These are phyloP conservation scores for Athripsodes cinereus DNA, from an alignment of 2,888 invertebrate genomes.

Conservation along the genomic window DNA sequence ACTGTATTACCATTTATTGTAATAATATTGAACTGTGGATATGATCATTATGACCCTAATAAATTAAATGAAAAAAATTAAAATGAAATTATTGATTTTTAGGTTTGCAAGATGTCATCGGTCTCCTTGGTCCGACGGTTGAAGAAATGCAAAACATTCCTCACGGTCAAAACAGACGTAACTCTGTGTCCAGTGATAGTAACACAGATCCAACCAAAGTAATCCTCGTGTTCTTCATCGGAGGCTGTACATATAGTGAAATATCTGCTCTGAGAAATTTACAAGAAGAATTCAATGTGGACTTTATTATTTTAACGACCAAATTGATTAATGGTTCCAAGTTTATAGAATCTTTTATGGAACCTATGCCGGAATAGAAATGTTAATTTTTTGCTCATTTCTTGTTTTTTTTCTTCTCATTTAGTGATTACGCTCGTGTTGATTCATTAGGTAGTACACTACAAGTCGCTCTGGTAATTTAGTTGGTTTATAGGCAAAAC, in stretches of 20 bases:
- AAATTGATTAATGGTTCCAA: constrained; percentile 86
- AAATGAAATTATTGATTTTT: constrained; percentile 21
- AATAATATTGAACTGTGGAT: too few relatives aligned
- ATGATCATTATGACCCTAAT: too few relatives aligned
- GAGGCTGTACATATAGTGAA: constrained; percentile 96
- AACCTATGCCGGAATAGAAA: constrained; percentile 31
- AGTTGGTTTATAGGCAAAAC: too few relatives aligned
- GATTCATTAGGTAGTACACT: too few relatives aligned
- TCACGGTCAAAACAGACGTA: constrained; percentile 51
- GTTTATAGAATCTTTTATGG: constrained; percentile 73
- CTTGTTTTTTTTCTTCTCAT: too few relatives aligned
- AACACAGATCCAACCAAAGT: constrained; percentile 61
- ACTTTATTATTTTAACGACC: constrained; percentile 86
- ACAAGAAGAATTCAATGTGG: constrained; percentile 76
- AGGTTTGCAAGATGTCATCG: constrained; percentile 78
- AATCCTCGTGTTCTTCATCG: constrained; percentile 90
- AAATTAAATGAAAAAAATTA: too few relatives aligned
- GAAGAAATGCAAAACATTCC: constrained; percentile 59
- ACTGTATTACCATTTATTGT: too few relatives aligned
- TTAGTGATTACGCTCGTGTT: too few relatives aligned
- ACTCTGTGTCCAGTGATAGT: constrained; percentile 53
- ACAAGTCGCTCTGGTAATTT: too few relatives aligned
- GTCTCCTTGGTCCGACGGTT: constrained; percentile 68
- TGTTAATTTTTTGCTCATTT: too few relatives aligned
- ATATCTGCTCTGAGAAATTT: constrained; percentile 70